Evolutionary conservation across 2,797 vertebrate species (phyloP), one percentile per base, ranked within the genome.

Genomic region (Alfaro cultratus): DNA sequence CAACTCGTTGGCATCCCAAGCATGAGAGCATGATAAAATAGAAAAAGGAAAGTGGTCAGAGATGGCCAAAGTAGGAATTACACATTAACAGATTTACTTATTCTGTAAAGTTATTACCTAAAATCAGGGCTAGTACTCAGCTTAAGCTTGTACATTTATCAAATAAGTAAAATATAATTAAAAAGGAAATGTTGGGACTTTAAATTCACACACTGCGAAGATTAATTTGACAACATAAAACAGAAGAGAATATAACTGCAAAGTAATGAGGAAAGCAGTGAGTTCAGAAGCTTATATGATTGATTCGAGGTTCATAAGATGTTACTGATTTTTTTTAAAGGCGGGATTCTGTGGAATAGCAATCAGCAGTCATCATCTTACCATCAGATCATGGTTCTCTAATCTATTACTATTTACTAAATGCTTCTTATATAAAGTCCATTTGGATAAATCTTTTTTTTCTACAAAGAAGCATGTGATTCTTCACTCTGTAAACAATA

Each of bases 41-140:
- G 3, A 62, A 34, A 62, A 8, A 9, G 8, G 18, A 10, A 67
- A 64, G 34, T 11, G 34, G 62, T 67, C 29, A 67, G 16, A 62
- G 1, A 21, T 39, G 62, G 39, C 18, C 16, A 36, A 67, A 39
- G 31, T 10, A 62, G 29, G 60, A 62, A 34, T 62, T 5, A 34
- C 4, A 18, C 5, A 18, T 7, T 18, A 39, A 23, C 34, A 67
- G 18, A 67, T 67, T 67, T 67, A 39, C 18, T 67, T 67, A 18
- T 36, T 36, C 5, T 47, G 57, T 77, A 72, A 80, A 80, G 29
- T n/a, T 26, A 73, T 76, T 4, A 60, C 39, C 18, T 26, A 45
- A 3, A 31, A 21, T 34, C 31, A 36, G 23, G 55, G 57, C 51
- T 51, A 6, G 16, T 16, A 21, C 15, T 36, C 53, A 62, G 29